A percentile compares a stretch with the other conserved stretches of the same genome.
Conservation (phyloP, 2,797 vertebrate species). For the Sebastes steindachneri region DNA sequence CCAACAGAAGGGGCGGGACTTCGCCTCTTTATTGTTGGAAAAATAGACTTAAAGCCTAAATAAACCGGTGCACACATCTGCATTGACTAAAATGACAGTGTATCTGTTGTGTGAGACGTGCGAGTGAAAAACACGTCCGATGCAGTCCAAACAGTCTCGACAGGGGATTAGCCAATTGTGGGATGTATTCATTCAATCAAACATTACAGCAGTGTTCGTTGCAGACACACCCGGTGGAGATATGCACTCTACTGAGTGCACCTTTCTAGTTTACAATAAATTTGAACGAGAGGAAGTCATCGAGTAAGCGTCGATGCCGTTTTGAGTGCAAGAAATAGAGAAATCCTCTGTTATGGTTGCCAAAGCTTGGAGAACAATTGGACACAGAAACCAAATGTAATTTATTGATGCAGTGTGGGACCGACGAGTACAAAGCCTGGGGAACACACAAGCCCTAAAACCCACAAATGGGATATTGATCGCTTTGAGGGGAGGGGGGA, state of each 20-base stretch:
- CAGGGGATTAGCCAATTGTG: too few species aligned
- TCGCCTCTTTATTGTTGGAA: too few species aligned
- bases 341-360: slow-evolving; percentile 36
- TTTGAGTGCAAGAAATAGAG: slow-evolving; percentile 26
- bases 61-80: background rate
- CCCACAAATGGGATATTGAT: slow-evolving; percentile 77
- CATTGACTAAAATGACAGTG: background rate
- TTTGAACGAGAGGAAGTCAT: slow-evolving; percentile 11
- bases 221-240: background rate
- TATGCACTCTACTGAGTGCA: background rate
- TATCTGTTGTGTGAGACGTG: background rate
- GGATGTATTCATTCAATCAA: background rate
- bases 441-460: slow-evolving; percentile 67
- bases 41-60: too few species aligned
- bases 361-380: slow-evolving; percentile 49
- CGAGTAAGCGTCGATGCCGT: background rate
- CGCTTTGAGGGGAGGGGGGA: background rate
- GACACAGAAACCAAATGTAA: slow-evolving; percentile 64
- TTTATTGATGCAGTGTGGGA: slow-evolving; percentile 60
- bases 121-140: background rate
- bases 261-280: slow-evolving; percentile 2
- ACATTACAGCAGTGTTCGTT: background rate
- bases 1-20: too few species aligned
- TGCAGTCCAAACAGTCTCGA: background rate
- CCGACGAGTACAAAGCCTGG: slow-evolving; percentile 45